phyloP scores from a whole-genome alignment of 1,140 invertebrate species.

The Bombus soroeensis region DNA sequence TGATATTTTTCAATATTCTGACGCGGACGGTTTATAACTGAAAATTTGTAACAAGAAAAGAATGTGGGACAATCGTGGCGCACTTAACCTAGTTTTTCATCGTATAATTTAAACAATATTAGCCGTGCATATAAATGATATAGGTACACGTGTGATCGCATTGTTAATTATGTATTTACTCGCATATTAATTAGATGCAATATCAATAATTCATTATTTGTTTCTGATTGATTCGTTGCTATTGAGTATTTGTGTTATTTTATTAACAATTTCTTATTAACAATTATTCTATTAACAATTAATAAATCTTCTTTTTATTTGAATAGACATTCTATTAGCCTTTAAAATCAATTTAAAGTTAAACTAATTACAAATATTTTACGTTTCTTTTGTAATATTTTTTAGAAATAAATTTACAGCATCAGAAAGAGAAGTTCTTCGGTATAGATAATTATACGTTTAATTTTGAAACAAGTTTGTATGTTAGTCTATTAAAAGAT shows the following conservation, averaged over 20 bases:
- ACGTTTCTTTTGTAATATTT: not conserved
- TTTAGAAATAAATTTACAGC: not conserved
- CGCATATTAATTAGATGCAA: not conserved
- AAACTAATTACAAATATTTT: not conserved
- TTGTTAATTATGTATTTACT: not conserved
- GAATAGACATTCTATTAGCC: not conserved
- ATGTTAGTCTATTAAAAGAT: too few relatives aligned
- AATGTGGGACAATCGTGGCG: not conserved
- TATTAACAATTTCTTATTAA: not conserved
- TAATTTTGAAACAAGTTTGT: not conserved
- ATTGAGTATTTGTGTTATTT: too few relatives aligned
- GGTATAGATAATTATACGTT: not conserved
- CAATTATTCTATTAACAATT: too few relatives aligned
- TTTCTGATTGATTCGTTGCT: not conserved
- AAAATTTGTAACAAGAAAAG: not conserved
- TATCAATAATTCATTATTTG: not conserved
- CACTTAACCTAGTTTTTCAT: constrained; percentile 5
- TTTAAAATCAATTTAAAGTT: not conserved
- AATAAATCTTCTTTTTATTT: too few relatives aligned
- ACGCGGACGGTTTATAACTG: not conserved
- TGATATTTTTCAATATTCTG: too few relatives aligned
- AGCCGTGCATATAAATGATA: not conserved
- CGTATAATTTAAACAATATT: not conserved
- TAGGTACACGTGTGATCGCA: not conserved
- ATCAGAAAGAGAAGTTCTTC: not conserved